Base-by-base conservation (phyloP, 2,888 invertebrate species). In the Platycnemis pennipes region DNA sequence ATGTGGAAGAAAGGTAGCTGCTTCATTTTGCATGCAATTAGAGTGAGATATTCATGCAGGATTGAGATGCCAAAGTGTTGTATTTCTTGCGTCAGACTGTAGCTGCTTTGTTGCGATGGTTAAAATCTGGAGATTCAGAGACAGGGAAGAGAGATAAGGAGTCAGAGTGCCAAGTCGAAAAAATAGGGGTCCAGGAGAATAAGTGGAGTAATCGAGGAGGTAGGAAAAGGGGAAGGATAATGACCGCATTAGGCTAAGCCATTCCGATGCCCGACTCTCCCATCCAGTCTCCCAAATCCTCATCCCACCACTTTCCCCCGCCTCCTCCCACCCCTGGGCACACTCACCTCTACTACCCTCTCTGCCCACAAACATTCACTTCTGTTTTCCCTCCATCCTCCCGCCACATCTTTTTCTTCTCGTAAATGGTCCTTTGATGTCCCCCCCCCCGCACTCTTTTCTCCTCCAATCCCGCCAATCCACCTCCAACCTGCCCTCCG, bases 341-440 rank as follows among this genome's bases (percentile, higher is more conserved):
- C 37, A 19, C 22, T 8, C n/a, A 77, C 77, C 77, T n/a, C 13
- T 88, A 37, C 91, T 44, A 42, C 91, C 44, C 69, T 42, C 89
- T 45, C 3, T 89, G 42, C 42, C 56, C 89, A 89, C 89, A 89
- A 63, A 91, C 91, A 91, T 91, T 91, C 77, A 91, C 91, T 91
- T 44, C 91, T 45, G 44, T 87, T 45, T 46, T 87, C 42, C 86
- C 16, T 86, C 89, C 42, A 11, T 89, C 45, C 13, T 22, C 56
- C 37, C 56, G 37, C 89, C 89, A 42, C 37, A 42, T 89, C 89
- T 63, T 89, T 89, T 89, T 63, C 89, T 89, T 89, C 89, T 69
- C 44, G 63, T 69, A 91, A 91, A 91, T 91, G 91, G 91, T 91
- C 91, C 91, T 44, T 91, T 91, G 63, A 91, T 91, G 63, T 77